Base-by-base conservation (phyloP, 2,113 vertebrate species). In the Bubo scandiacus region DNA sequence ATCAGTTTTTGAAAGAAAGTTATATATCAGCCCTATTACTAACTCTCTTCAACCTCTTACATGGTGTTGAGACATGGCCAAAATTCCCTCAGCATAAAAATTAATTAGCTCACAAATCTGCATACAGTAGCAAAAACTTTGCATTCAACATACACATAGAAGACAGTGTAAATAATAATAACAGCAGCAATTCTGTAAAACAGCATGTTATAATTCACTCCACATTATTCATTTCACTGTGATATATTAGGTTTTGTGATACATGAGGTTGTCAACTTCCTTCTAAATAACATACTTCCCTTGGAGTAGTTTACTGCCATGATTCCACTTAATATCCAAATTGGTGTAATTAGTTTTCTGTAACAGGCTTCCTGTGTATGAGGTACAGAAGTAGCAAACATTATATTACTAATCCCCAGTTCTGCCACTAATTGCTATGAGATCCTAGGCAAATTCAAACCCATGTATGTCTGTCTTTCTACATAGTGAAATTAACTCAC, bases 151-250 rank as follows among this genome's bases (percentile, higher is more conserved):
- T 73, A 74, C 82, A 81, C 45, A 51, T 71, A 61, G 75, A 88
- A 94, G 73, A 82, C 12, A 42, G 62, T 92, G 86, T 97, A 97
- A 97, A 97, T 97, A 97, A 97, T 97, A 98, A 97, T 62, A 97
- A 86, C 86, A 81, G 95, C 92, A 97, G 96, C 90, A 82, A 81
- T 82, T 95, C 84, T 94, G 38, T 88, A 81, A 86, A 80, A 81
- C 54, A 88, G 88, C 57, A 26, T 23, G 7, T 84, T 93, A 66
- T 95, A 95, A 93, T 75, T 94, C 77, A 97, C 68, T 83, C 27
- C 79, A 81, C 87, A 85, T 97, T 97, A 96, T 91, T 95, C 62
- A 97, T 95, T 92, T 91, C 81, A 52, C 92, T 29, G 2, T 90
- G 84, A 94, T 97, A 90, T 88, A 94, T 94, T 95, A 79, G 43